Evolutionary conservation across 2,888 invertebrate genomes (phyloP), one percentile per base, ranked within the genome.

Genomic region (Torymus texanus): DNA sequence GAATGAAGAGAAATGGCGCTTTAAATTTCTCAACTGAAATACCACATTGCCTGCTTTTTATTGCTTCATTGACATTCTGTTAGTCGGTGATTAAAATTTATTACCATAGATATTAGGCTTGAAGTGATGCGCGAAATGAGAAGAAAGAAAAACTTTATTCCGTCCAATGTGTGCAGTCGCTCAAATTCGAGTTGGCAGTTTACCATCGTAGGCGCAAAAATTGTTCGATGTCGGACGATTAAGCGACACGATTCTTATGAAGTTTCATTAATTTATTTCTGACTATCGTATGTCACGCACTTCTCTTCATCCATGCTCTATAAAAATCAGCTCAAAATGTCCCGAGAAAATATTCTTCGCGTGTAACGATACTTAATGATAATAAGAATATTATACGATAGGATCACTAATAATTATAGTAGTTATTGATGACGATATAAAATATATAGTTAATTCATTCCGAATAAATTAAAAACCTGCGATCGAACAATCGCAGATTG

Each of bases 241-340:
- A 14, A 18, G 61, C 62, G 18, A 41, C 41, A 53, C 61, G 63
- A 14, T 67, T 72, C 66, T 71, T 74, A 58, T 18, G 59, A 74
- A 78, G 80, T 65, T 79, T 58, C 77, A 53, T 71, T 58, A 78
- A 65, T 65, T 74, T 79, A 78, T 75, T 71, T 55, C 75, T 75
- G 78, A 61, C 68, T 81, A 75, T 73, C 75, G 61, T 78, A 80
- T 80, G 70, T 70, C 56, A 78, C 65, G 59, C 68, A 70, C 81
- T 84, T 85, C 87, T 87, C 86, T 87, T 88, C 88, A 86, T 83
- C 86, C 88, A 87, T 84, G 84, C 86, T 86, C 82, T 84, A 74
- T 59, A 87, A 87, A 85, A 89, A 87, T 86, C 88, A 86, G 86
- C 86, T 85, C 87, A 88, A 88, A 87, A 87, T 84, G 79, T 86